Evolutionary conservation across 2,888 invertebrate species (phyloP).

Genomic region (Pheosia gnoma): DNA sequence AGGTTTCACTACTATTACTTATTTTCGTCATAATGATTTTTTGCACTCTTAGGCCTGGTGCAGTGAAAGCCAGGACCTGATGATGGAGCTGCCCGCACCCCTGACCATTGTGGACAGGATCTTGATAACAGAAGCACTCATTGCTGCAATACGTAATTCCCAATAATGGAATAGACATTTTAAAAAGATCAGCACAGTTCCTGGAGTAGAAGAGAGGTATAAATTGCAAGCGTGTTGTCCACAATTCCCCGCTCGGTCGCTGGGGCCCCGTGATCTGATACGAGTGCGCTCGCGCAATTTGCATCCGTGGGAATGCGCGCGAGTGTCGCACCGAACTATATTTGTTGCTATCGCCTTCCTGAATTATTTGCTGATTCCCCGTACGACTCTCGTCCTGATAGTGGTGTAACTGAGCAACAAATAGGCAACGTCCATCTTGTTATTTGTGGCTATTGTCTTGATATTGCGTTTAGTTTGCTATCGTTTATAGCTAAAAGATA

Average conservation of each 20-base stretch:
- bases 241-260: neutral
- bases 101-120: no score
- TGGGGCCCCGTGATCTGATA: slow-evolving; percentile 33
- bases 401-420: slow-evolving; percentile 1
- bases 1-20: no score
- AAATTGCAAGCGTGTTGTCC: neutral
- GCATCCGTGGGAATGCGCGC: slow-evolving; percentile 34
- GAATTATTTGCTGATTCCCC: slow-evolving; percentile 18
- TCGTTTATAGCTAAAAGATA: no score
- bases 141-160: no score
- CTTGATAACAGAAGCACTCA: no score
- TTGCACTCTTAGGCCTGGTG: no score
- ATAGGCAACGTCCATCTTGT: neutral
- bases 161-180: no score
- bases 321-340: neutral
- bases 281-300: slow-evolving; percentile 26
- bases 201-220: no score
- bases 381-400: neutral
- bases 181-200: no score
- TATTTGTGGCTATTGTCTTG: neutral
- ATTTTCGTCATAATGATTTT: no score
- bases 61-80: no score
- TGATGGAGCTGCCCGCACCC: no score
- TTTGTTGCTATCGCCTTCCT: slow-evolving; percentile 8
- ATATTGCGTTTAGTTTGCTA: neutral